Evolutionary conservation across 2,113 vertebrate genomes (phyloP), one percentile per base, ranked within the genome.

Genomic region (Lagopus leucura): DNA sequence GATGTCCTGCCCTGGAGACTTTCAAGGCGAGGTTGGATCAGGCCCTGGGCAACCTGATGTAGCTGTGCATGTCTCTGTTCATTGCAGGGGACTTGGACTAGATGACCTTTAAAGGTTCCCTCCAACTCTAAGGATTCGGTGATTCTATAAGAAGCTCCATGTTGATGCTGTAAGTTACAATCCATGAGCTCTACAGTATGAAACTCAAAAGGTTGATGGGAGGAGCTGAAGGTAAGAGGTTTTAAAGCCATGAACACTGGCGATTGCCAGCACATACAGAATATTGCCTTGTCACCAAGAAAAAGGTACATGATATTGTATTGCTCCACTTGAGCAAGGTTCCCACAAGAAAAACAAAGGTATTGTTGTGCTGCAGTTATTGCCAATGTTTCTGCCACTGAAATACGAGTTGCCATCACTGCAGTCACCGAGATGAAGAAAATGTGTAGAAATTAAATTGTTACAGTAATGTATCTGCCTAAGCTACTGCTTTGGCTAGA

Each of bases 401-500:
- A 91, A 94, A 80, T 79, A 88, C 30, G 58, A 95, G 71, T 94
- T 95, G 64, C 88, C 88, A 90, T 94, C 82, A 82, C 86, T 88
- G 77, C 92, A 96, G 82, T 91, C 90, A 96, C 88, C 71, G 82
- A 90, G 91, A 96, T 1, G 50, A 91, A 92, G 83, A 89, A 94
- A 96, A 89, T 82, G 94, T 95, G 89, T 75, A 96, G 82, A 96
- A 97, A 95, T 97, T 92, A 95, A 96, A 96, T 70, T 88, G 94
- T 93, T 93, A 85, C 86, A 96, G 91, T 89, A 94, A 89, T 94
- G 79, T 72, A 97, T 92, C 96, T 1, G 88, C 94, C 90, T 94
- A 93, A 96, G 92, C 52, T 95, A 93, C 94, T 96, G 95, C 94
- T 97, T 97, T 97, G 97, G 97, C 96, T 96, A 96, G 95, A 96